phyloP scores from a whole-genome alignment of 2,113 vertebrate species.

The Megaleporinus macrocephalus region DNA sequence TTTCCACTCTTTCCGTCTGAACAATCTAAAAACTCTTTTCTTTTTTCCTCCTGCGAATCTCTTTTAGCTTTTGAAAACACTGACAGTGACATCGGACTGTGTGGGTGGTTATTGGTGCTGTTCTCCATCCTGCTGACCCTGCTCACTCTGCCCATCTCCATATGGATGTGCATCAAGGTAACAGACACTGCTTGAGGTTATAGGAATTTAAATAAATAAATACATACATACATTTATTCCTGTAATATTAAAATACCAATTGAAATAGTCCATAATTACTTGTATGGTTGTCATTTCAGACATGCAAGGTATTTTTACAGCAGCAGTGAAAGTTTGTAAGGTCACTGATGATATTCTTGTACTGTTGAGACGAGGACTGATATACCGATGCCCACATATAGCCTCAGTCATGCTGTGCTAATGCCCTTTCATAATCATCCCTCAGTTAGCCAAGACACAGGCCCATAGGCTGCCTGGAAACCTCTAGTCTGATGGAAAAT shows the following conservation, averaged over 20 bases:
- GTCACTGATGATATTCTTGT: neutral
- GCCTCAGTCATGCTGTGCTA: neutral
- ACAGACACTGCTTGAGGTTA: neutral
- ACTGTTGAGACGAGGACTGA: neutral
- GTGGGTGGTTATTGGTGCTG: constrained; percentile 85
- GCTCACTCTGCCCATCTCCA: constrained; percentile 85
- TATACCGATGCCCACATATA: neutral
- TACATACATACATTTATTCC: too few relatives aligned
- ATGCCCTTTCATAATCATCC: neutral
- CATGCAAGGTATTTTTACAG: neutral
- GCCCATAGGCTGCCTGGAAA: neutral
- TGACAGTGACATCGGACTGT: constrained; percentile 72
- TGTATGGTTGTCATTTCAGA: too few relatives aligned
- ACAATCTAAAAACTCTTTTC: neutral
- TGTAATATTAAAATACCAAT: too few relatives aligned
- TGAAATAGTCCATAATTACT: too few relatives aligned
- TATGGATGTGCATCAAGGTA: constrained; percentile 98
- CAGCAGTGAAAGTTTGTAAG: neutral
- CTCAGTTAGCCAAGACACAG: neutral
- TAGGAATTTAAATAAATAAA: too few relatives aligned
- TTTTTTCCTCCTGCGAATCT: neutral
- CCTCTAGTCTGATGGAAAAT: neutral
- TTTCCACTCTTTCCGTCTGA: neutral
- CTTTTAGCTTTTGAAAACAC: constrained; percentile 64
- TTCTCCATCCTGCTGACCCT: constrained; percentile 79